Evolutionary conservation across 2,797 vertebrate genomes (phyloP).

Genomic region (Acanthurus leucopareius): DNA sequence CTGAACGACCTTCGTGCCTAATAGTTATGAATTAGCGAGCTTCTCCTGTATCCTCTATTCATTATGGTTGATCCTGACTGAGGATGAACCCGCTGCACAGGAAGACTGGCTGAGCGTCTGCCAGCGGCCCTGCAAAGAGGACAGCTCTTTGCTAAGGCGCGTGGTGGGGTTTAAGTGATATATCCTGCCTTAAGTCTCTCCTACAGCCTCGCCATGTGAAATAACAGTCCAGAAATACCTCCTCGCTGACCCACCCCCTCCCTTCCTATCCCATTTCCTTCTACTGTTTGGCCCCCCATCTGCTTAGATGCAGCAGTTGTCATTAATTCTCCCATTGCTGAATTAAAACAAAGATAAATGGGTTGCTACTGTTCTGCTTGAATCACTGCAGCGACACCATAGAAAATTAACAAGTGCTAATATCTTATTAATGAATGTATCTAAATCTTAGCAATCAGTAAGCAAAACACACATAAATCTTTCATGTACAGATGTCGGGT

Average conservation of each 20-base stretch:
- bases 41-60: slow-evolving; percentile 75
- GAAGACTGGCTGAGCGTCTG: slow-evolving; percentile 45
- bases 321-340: slow-evolving; percentile 48
- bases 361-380: background rate
- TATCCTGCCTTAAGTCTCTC: slow-evolving; percentile 81
- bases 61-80: slow-evolving; percentile 68
- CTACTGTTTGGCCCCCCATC: slow-evolving; percentile 48
- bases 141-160: slow-evolving; percentile 73
- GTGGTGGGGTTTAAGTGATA: slow-evolving; percentile 83
- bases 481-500: too few relatives aligned
- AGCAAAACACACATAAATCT: too few relatives aligned
- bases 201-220: slow-evolving; percentile 76
- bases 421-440: background rate
- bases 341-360: slow-evolving; percentile 43
- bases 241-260: slow-evolving; percentile 31
- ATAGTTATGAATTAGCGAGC: slow-evolving; percentile 67
- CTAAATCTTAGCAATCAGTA: background rate
- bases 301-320: slow-evolving; percentile 61
- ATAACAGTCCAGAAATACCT: slow-evolving; percentile 84
- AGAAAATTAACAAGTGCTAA: background rate
- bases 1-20: slow-evolving; percentile 27
- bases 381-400: background rate
- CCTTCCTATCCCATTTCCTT: slow-evolving; percentile 35
- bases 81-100: slow-evolving; percentile 31
- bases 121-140: slow-evolving; percentile 57